Percentiles rank a stretch among this genome's conserved stretches.
These are phyloP conservation scores for Drosophila albomicans DNA, from an alignment of 1,140 invertebrate species.

Conservation along the genomic window DNA sequence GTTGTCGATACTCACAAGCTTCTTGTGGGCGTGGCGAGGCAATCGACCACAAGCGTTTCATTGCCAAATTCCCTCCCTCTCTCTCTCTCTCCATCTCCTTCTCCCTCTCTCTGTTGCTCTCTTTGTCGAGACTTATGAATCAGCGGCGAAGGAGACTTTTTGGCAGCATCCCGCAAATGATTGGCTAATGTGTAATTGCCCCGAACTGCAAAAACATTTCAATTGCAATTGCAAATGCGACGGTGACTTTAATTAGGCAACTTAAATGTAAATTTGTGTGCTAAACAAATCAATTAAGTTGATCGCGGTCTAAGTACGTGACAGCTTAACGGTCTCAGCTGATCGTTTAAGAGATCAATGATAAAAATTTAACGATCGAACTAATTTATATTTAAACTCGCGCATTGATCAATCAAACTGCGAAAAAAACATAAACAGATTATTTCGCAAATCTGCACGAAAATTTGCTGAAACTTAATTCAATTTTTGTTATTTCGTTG, in stretches of 20 bases:
- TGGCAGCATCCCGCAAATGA: constrained; percentile 40
- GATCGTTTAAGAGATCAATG: not conserved
- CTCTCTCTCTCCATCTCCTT: constrained; percentile 1
- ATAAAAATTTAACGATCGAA: not conserved
- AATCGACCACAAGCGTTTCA: constrained; percentile 56
- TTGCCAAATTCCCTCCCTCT: constrained; percentile 64
- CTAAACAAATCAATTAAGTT: constrained; percentile 27
- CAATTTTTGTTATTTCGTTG: too few relatives aligned
- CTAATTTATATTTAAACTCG: not conserved
- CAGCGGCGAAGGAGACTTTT: constrained; percentile 58
- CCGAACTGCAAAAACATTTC: not conserved
- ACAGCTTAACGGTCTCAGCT: not conserved
- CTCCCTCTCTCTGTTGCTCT: not conserved
- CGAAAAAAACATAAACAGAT: not conserved
- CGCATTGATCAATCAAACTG: too few relatives aligned
- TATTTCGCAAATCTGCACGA: too few relatives aligned
- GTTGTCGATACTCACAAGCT: not conserved
- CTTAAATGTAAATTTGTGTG: constrained; percentile 27
- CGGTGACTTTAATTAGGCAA: constrained; percentile 23
- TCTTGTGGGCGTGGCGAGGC: constrained; percentile 39
- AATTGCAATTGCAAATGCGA: constrained; percentile 21
- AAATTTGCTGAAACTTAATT: too few relatives aligned
- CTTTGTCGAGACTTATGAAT: constrained; percentile 51
- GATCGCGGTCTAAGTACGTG: not conserved
- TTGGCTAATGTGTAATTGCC: constrained; percentile 50